A percentile compares a stretch with the other conserved stretches of the same genome.
Conservation (phyloP, 2,888 invertebrate genomes). For the Leptopterna dolabrata region DNA sequence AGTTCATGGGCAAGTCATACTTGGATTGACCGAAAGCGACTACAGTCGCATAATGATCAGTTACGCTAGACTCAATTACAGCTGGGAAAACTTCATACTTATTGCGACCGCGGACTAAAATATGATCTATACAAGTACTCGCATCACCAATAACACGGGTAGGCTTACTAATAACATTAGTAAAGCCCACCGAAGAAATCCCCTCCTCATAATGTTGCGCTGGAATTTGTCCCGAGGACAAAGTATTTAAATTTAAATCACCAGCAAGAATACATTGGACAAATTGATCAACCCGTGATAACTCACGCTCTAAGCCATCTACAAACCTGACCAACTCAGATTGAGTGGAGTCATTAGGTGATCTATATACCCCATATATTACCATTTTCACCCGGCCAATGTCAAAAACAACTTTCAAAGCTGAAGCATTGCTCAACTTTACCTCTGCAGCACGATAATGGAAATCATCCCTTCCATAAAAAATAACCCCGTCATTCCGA, state of each 20-base stretch:
- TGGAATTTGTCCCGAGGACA: background rate
- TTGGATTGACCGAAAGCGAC: background rate
- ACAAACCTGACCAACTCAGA: background rate
- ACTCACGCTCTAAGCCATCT: background rate
- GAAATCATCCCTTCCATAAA: background rate
- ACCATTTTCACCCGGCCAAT: background rate
- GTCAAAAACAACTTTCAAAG: background rate
- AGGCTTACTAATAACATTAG: background rate
- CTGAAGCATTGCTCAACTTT: background rate
- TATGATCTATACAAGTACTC: background rate
- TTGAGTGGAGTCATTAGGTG: background rate
- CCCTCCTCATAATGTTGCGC: background rate
- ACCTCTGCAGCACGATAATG: background rate
- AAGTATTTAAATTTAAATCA: background rate
- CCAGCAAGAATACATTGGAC: background rate
- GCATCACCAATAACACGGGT: background rate
- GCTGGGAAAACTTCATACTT: background rate
- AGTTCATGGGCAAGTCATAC: too few relatives aligned
- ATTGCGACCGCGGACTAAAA: background rate
- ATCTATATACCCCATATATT: background rate
- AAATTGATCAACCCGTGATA: background rate
- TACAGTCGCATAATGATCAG: background rate
- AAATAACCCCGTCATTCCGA: background rate
- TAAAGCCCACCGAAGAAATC: background rate
- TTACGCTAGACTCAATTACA: background rate